phyloP scores from a whole-genome alignment of 2,113 vertebrate genomes.

The Osmerus mordax region DNA sequence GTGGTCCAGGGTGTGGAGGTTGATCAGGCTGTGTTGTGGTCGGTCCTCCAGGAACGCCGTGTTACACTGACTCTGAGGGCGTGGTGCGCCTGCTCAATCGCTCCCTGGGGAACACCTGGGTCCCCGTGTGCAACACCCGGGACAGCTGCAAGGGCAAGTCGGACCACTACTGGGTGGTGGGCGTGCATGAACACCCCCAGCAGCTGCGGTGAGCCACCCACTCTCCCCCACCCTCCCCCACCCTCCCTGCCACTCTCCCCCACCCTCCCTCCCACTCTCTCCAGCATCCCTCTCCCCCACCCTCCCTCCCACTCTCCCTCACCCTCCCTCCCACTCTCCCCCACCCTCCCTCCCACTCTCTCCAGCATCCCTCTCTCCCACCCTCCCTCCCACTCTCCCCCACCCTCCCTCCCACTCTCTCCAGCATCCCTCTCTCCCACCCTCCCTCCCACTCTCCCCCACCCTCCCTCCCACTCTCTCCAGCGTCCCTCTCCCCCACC shows the following conservation, averaged over 20 bases:
- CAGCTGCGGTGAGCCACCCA: conserved; percentile 82
- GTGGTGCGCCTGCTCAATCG: conserved; percentile 87
- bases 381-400: too few relatives aligned
- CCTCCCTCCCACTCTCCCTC: background rate
- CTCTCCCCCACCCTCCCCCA: background rate
- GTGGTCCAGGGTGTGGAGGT: background rate
- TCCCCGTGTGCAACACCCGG: conserved; percentile 83
- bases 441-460: background rate
- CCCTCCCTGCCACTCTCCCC: background rate
- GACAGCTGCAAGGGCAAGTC: conserved; percentile 92
- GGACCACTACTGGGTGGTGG: conserved; percentile 94
- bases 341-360: background rate
- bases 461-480: background rate
- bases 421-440: too few relatives aligned
- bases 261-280: background rate
- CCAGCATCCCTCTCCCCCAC: background rate
- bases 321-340: background rate
- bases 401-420: too few relatives aligned
- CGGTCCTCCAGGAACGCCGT: conserved; percentile 79
- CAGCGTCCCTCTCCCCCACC: background rate
- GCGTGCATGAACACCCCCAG: conserved; percentile 90
- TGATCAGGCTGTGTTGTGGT: background rate
- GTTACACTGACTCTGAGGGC: conserved; percentile 86
- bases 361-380: background rate
- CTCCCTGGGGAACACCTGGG: conserved; percentile 83